Evolutionary conservation across 2,113 vertebrate genomes (phyloP), one percentile per base, ranked within the genome.

Genomic region (Pipa parva): DNA sequence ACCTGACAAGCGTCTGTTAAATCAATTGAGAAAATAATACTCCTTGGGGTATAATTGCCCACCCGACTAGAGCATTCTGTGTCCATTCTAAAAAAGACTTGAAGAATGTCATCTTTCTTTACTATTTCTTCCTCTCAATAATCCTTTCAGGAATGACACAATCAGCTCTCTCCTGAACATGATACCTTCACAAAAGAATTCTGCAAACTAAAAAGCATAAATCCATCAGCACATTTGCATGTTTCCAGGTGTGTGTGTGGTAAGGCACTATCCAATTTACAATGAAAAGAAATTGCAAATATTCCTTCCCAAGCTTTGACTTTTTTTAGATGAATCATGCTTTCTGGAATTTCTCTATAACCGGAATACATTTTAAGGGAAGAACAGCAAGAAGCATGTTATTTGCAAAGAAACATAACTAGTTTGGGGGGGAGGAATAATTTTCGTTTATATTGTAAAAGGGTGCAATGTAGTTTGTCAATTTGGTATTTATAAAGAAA

Each of bases 111-210:
- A 65, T 28, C 52, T 56, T 65, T 20, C 37, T 42, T 42, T 52
- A 54, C 62, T 54, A 52, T 49, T 63, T 49, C 61, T 22, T 54
- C 49, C 62, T 39, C 62, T n/a, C 17, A 63, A 27, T 64, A 64
- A 64, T 64, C 51, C 63, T 52, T 64, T 55, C 63, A 64, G 51
- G 63, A 65, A 37, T 65, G 63, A 48, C 57, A 57, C 39, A 65
- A 31, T 54, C 39, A 20, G 57, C 56, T 65, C 37, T 57, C 52
- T 27, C 55, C 49, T 57, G 55, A 57, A 46, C 37, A 39, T 48
- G 39, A 65, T 65, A 48, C 63, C 45, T 64, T 37, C 39, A 54
- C 63, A 50, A 55, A 56, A 28, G 36, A 64, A 64, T 64, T 54
- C 63, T 64, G 42, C 29, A 52, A 46, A 65, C 55, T 57, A 29